Evolutionary conservation across 2,888 invertebrate species (phyloP).

Genomic region (Helobdella robusta): DNA sequence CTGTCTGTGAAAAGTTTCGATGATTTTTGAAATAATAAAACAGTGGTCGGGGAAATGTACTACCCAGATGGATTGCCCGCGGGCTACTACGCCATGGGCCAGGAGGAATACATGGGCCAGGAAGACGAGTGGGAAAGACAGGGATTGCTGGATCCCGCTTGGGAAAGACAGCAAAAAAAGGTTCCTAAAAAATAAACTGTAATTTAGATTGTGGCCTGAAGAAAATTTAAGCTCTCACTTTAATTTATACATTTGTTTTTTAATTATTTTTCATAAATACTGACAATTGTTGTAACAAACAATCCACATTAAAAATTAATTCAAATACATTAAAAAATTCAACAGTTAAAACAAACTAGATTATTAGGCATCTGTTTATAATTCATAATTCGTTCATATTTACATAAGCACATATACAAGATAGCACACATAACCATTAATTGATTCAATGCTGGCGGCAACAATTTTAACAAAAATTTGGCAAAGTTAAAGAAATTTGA

Average conservation of each 20-base stretch:
- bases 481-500: no score
- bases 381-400: no score
- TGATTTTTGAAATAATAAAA: no score
- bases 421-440: no score
- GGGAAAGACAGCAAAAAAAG: conserved; percentile 99
- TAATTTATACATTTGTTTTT: not conserved
- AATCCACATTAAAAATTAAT: no score
- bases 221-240: not conserved
- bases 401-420: no score
- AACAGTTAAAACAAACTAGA: no score
- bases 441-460: no score
- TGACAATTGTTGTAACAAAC: no score
- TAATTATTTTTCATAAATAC: not conserved
- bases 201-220: not conserved
- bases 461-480: no score
- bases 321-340: conserved; percentile 4
- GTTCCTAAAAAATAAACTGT: conserved; percentile 54
- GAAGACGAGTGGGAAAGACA: conserved; percentile 99
- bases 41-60: conserved; percentile 14
- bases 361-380: no score
- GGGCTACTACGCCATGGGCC: conserved; percentile 23
- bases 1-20: no score
- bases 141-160: conserved; percentile 96
- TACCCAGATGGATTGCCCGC: conserved; percentile 23
- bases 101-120: conserved; percentile 29